These are phyloP conservation scores for Grammomys dolichurus DNA, from an alignment of 2,113 vertebrate species.

Conservation along the genomic window DNA sequence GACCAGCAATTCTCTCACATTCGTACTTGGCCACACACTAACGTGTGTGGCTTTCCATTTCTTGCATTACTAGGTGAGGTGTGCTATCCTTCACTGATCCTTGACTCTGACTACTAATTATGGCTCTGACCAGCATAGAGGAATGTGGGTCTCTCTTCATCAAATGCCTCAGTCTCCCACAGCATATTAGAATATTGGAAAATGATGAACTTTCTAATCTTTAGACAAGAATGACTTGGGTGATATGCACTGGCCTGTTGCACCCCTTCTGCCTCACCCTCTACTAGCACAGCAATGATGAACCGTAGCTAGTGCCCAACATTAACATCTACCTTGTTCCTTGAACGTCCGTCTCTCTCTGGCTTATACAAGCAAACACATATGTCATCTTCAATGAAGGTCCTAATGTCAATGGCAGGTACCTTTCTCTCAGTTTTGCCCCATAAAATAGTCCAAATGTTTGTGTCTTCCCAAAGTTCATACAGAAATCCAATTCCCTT, in stretches of 20 bases:
- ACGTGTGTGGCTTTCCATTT: background rate
- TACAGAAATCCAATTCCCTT: background rate
- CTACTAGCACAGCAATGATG: background rate
- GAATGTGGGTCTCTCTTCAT: background rate
- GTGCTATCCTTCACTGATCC: background rate
- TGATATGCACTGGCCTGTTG: background rate
- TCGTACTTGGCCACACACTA: background rate
- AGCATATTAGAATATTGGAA: background rate
- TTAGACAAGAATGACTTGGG: background rate
- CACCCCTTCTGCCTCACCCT: background rate
- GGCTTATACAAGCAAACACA: background rate
- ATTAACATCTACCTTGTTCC: background rate
- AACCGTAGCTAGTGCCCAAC: background rate
- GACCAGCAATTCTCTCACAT: background rate
- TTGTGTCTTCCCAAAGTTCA: background rate
- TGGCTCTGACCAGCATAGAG: background rate
- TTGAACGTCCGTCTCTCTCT: background rate
- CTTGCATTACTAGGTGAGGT: background rate
- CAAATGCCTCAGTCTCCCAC: background rate
- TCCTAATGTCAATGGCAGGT: background rate
- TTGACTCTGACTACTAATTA: background rate
- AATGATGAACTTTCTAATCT: background rate
- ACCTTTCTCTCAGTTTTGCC: background rate
- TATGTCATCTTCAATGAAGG: background rate
- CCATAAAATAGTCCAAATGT: background rate